Evolutionary conservation across 2,888 invertebrate species (phyloP).

Genomic region (Morpho achilles): DNA sequence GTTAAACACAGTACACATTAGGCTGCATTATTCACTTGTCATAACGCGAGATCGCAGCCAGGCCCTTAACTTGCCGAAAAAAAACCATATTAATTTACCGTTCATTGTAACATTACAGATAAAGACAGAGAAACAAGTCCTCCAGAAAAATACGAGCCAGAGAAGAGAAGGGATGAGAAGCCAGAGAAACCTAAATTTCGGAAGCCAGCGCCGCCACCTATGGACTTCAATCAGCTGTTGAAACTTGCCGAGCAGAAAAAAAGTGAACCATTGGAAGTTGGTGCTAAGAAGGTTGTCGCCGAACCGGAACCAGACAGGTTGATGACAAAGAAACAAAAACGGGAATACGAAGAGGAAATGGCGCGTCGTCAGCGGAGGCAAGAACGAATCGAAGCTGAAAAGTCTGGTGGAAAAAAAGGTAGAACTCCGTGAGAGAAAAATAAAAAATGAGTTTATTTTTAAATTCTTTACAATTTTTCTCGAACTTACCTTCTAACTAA

Average conservation of each 20-base stretch:
- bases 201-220: slow-evolving; percentile 83
- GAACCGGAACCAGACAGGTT: slow-evolving; percentile 83
- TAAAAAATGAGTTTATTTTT: too few species aligned
- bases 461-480: too few species aligned
- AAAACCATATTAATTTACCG: too few species aligned
- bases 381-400: slow-evolving; percentile 60
- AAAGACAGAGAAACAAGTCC: slow-evolving; percentile 53
- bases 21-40: too few species aligned
- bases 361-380: slow-evolving; percentile 78
- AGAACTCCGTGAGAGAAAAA: slow-evolving; percentile 8
- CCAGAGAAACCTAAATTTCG: slow-evolving; percentile 79
- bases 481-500: too few species aligned
- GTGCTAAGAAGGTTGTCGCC: slow-evolving; percentile 49
- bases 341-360: slow-evolving; percentile 85
- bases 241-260: slow-evolving; percentile 92
- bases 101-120: slow-evolving; percentile 31
- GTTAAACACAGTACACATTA: too few species aligned
- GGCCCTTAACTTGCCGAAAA: background rate
- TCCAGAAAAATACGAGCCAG: slow-evolving; percentile 58
- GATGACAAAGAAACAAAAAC: slow-evolving; percentile 89
- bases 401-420: slow-evolving; percentile 46
- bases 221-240: slow-evolving; percentile 88
- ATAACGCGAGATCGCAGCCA: too few species aligned
- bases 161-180: slow-evolving; percentile 63
- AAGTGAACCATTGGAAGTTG: slow-evolving; percentile 83